Base-by-base conservation (phyloP, 2,797 vertebrate genomes). In the Mormyrops attenuatus region DNA sequence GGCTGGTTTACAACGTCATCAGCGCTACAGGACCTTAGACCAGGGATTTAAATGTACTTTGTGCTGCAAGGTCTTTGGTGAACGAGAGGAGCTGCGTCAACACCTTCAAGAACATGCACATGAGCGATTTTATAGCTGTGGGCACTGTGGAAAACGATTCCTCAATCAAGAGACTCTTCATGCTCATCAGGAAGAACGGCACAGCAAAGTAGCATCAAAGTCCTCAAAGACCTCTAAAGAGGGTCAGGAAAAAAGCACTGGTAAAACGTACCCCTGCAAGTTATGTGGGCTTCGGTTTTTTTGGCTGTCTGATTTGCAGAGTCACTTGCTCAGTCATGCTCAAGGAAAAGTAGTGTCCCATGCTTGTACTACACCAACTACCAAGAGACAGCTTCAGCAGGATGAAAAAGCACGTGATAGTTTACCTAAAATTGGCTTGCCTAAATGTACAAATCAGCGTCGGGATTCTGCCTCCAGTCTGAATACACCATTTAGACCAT, bases 301-400 rank as follows among this genome's bases (percentile, higher is more conserved):
- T 91, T 97, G 96, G 96, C 92, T 97, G 87, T 96, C 96, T 89
- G 96, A 97, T 93, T 95, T 96, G 89, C 96, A 97, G 90, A 94
- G 93, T 73, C 96, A 94, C 85, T 88, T 92, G 34, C 90, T 91
- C 57, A 92, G 90, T 89, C 93, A 94, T 91, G 91, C 92, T 73
- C 84, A 92, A 85, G 88, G 91, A 69, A 90, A 47, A 66, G 52
- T 89, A 53, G 60, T 73, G 13, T 87, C 89, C 11, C 38, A 15
- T 55, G 17, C 53, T 85, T 57, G 89, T 38, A 91, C 92, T 84
- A 52, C 89, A 85, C 90, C 93, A 4, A 92, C 93, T 91, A 87
- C 89, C 49, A 90, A 94, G 77, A 26, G 91, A 30, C 91, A 93
- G 84, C 90, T 91, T 20, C 92, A 90, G 41, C 52, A 89, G 49